These are phyloP conservation scores for Patella vulgata DNA, from an alignment of 1,140 invertebrate genomes.

Conservation along the genomic window DNA sequence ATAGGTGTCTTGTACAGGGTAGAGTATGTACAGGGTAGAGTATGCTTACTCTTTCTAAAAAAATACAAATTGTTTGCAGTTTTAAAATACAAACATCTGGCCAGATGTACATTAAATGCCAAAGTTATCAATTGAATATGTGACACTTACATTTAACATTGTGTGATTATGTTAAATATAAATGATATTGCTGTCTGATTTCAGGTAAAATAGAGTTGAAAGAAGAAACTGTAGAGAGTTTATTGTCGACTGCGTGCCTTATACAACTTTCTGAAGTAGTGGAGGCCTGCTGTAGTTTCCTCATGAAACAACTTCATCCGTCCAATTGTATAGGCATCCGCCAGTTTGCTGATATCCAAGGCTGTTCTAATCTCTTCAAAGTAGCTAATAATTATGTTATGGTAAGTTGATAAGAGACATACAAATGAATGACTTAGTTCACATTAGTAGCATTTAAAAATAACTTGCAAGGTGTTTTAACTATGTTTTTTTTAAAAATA, in stretches of 20 bases:
- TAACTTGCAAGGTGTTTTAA: neutral
- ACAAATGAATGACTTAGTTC: neutral
- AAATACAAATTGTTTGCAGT: no score
- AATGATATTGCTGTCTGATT: slow-evolving; percentile 32
- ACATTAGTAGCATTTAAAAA: neutral
- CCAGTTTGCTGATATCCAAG: slow-evolving; percentile 90
- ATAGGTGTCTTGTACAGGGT: no score
- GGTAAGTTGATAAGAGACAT: no score
- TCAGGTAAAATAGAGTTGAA: slow-evolving; percentile 75
- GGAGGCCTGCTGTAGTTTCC: slow-evolving; percentile 88
- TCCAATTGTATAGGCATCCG: slow-evolving; percentile 94
- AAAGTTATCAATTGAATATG: no score
- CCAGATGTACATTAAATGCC: no score
- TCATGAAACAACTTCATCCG: slow-evolving; percentile 90
- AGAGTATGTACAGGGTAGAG: no score
- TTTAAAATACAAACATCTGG: no score
- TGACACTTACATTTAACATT: no score
- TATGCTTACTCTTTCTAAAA: no score
- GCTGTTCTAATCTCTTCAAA: slow-evolving; percentile 80
- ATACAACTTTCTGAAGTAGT: slow-evolving; percentile 88
- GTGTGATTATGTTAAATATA: no score
- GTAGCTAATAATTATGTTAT: slow-evolving; percentile 73
- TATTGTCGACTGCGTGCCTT: slow-evolving; percentile 86
- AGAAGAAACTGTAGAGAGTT: slow-evolving; percentile 78
- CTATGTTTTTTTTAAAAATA: neutral